These are phyloP conservation scores for Muscicapa adusta DNA, from an alignment of 2,113 vertebrate species.

Conservation along the genomic window DNA sequence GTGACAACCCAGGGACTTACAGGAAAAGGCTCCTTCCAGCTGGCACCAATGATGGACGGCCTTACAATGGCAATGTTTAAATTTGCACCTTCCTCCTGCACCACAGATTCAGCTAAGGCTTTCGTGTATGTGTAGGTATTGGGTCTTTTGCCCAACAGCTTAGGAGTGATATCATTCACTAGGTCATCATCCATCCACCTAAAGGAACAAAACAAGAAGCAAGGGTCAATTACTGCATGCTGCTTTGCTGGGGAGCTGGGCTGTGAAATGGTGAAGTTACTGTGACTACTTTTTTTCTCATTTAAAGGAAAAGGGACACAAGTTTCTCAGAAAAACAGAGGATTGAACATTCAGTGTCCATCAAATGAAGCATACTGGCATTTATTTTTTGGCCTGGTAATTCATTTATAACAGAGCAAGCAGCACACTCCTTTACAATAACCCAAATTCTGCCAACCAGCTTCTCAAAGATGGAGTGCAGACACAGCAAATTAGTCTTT, in stretches of 20 bases:
- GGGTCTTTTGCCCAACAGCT: constrained; percentile 87
- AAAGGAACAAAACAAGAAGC: constrained; percentile 28
- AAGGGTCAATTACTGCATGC: background rate
- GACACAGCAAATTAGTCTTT: background rate
- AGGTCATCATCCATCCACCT: constrained; percentile 98
- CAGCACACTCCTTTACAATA: background rate
- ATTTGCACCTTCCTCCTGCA: constrained; percentile 90
- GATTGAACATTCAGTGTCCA: background rate
- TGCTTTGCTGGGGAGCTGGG: background rate
- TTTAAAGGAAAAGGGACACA: background rate
- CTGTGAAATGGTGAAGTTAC: background rate
- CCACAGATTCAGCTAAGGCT: constrained; percentile 91
- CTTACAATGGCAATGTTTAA: constrained; percentile 92
- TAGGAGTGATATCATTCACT: constrained; percentile 89
- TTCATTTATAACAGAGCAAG: background rate
- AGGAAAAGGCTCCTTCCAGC: constrained; percentile 98
- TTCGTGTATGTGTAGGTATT: constrained; percentile 97
- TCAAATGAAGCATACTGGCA: background rate
- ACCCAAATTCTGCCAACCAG: background rate
- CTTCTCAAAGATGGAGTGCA: background rate
- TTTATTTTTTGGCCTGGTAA: background rate
- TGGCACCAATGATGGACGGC: constrained; percentile 96
- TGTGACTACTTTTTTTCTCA: background rate
- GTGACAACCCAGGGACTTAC: constrained; percentile 73
- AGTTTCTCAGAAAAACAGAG: background rate